phyloP scores from a whole-genome alignment of 64 coral and sea anemone genomes.

The Acropora yongei region DNA sequence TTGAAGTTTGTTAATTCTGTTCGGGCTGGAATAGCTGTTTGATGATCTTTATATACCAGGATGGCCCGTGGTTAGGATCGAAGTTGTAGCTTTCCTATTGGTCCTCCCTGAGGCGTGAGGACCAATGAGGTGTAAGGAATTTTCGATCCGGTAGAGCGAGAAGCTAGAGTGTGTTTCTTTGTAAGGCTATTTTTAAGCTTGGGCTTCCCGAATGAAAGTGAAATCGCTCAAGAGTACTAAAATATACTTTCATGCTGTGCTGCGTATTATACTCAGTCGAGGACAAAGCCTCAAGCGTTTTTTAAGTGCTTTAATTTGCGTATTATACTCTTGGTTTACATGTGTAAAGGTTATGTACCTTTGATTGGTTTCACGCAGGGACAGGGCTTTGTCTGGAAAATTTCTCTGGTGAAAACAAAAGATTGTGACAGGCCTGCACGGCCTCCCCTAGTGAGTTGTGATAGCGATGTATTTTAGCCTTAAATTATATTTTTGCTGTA shows the following conservation, averaged over 20 bases:
- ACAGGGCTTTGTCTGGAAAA: neutral
- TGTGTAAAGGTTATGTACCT: no score
- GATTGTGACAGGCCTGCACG: no score
- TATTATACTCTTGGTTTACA: no score
- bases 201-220: constrained; percentile 12
- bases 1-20: constrained; percentile 6
- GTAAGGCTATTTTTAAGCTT: constrained; percentile 22
- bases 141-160: constrained; percentile 13
- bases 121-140: constrained; percentile 10
- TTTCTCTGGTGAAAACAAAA: neutral
- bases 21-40: constrained; percentile 3
- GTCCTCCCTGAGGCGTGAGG: constrained; percentile 9
- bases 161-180: constrained; percentile 21
- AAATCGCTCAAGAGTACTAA: constrained; percentile 24
- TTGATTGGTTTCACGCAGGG: no score
- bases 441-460: no score
- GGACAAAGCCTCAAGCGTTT: neutral
- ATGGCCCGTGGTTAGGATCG: constrained; percentile 19
- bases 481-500: no score
- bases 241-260: constrained; percentile 10
- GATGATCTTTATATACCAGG: constrained; percentile 17
- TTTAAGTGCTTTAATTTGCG: neutral
- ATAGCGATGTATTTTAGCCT: no score
- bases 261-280: constrained; percentile 24
- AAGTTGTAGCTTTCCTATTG: constrained; percentile 21